phyloP scores from a whole-genome alignment of 1,140 invertebrate genomes.

The Diachasma alloeum region DNA sequence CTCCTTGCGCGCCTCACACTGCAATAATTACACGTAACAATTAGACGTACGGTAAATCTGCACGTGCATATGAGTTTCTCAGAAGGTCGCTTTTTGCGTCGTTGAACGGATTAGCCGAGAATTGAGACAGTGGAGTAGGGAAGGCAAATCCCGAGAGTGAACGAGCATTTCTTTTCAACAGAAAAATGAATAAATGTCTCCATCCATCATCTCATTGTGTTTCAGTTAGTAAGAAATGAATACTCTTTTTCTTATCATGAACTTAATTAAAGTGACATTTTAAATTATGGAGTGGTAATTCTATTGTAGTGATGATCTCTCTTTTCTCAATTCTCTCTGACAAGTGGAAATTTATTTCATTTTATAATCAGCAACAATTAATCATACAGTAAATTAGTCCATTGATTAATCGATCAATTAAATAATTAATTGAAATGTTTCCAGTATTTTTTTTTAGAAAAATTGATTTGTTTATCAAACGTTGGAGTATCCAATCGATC shows the following conservation, averaged over 20 bases:
- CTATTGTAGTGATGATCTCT: no score
- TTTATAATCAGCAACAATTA: no score
- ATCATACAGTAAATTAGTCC: no score
- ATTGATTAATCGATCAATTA: no score
- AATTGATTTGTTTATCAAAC: no score
- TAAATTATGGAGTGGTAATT: no score
- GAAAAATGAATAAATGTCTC: neutral
- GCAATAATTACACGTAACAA: slow-evolving; percentile 51
- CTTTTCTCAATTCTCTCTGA: no score
- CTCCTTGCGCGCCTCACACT: neutral
- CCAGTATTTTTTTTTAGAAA: no score
- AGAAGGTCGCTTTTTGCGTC: neutral
- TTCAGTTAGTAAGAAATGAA: neutral
- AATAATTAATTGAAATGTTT: no score
- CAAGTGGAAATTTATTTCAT: no score
- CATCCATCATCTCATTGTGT: neutral
- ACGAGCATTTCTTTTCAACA: neutral
- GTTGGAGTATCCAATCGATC: no score
- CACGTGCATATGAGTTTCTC: slow-evolving; percentile 43
- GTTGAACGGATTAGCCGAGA: neutral
- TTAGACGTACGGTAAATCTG: slow-evolving; percentile 55
- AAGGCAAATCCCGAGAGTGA: neutral
- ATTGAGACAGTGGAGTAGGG: neutral
- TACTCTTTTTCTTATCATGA: neutral
- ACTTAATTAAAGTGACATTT: neutral